These are phyloP conservation scores for Hemithea aestivaria DNA, from an alignment of 2,888 invertebrate species.

Conservation along the genomic window DNA sequence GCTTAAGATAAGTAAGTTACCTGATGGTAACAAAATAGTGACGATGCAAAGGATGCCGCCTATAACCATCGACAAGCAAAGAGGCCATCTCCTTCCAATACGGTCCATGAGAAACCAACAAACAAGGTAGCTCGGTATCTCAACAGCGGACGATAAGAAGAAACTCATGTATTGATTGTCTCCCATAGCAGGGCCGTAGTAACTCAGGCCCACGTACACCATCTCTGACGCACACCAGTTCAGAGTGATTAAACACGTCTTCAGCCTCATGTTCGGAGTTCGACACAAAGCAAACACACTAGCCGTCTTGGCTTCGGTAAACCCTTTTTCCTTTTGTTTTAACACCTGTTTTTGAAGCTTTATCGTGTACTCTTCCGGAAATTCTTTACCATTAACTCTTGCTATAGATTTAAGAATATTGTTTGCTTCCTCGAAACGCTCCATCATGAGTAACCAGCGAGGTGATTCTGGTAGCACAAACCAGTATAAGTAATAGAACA, in stretches of 20 bases:
- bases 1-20: conserved; percentile 55
- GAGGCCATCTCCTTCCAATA: conserved; percentile 92
- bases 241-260: conserved; percentile 90
- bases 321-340: conserved; percentile 79
- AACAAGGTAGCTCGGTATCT: conserved; percentile 92
- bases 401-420: conserved; percentile 88
- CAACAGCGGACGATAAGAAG: conserved; percentile 90
- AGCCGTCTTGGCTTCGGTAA: conserved; percentile 49
- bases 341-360: conserved; percentile 86
- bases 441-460: conserved; percentile 92
- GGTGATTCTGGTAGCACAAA: conserved; percentile 94
- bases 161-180: conserved; percentile 94
- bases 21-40: conserved; percentile 89
- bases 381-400: conserved; percentile 85
- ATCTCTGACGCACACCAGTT: conserved; percentile 97
- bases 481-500: conserved; percentile 90
- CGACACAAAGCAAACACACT: conserved; percentile 84
- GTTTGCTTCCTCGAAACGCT: conserved; percentile 89
- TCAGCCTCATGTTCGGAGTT: conserved; percentile 93
- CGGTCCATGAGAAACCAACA: conserved; percentile 95
- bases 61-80: conserved; percentile 90
- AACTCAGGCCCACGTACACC: conserved; percentile 94
- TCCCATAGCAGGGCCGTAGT: conserved; percentile 93
- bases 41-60: conserved; percentile 91
- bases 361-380: conserved; percentile 85